Base-by-base conservation (phyloP, 2,888 invertebrate genomes). In the Netelia fuscicornis region DNA sequence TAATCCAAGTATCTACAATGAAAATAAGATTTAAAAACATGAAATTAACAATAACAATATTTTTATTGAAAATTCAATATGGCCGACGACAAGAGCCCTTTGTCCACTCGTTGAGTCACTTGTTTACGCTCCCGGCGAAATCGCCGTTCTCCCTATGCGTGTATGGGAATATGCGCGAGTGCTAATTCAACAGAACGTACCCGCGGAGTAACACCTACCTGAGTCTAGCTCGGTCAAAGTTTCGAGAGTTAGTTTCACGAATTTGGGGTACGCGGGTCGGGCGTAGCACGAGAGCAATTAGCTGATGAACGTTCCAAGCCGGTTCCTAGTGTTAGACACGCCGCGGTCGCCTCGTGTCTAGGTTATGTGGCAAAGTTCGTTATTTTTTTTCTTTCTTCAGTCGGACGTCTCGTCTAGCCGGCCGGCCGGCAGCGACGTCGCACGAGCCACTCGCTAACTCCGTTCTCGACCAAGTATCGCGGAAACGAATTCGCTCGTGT, bases 241-340 rank as follows among this genome's bases (percentile, higher is more conserved):
- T 23, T n/a, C 10, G 42, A 65, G 71, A 79, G 20, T 65, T n/a
- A 77, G 42, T 68, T 54, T 58, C 67, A n/a, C 42, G 54, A 56
- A 44, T 67, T 65, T 23, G 67, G 68, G 65, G 74, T 67, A 70
- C 76, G 37, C 54, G 37, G 25, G 30, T 13, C 58, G 64, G 44
- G 72, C 48, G 81, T 52, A 77, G 77, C 84, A 74, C 67, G 70
- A 81, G 74, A 81, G 58, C 81, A 84, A 84, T 84, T 81, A 81
- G 81, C 81, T 62, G 17, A 68, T 81, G 30, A 30, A 30, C 68
- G 77, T 65, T 78, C 70, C 54, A 77, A 71, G 58, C 81, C 81
- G 70, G 48, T 79, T 80, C 37, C 30, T 37, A 54, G 64, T 81
- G 23, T 56, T 42, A 56, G 52, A 74, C 54, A 62, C 44, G 65